A percentile compares a stretch with the other conserved stretches of the same genome.
Evolutionary conservation across 2,797 vertebrate species (phyloP).

Genomic region (Lacerta viridis): DNA sequence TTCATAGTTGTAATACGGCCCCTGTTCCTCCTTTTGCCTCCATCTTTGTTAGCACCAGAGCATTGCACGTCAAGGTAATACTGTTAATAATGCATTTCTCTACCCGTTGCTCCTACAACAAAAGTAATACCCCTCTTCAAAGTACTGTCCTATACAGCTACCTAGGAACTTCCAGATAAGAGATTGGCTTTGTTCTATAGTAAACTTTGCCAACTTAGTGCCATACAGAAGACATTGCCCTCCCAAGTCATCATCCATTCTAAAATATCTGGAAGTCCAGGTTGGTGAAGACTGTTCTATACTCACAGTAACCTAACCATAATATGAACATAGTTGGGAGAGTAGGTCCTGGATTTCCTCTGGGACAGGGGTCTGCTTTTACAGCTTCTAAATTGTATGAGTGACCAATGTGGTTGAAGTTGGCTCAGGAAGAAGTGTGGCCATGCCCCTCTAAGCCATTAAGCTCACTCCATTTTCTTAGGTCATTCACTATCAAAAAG

Average conservation of each 20-base stretch:
- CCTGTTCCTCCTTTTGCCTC: constrained; percentile 10
- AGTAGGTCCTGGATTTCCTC: neutral
- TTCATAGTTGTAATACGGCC: neutral
- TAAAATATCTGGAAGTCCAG: too few species aligned
- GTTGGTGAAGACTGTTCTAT: neutral
- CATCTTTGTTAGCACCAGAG: neutral
- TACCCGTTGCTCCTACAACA: neutral
- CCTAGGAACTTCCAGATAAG: neutral
- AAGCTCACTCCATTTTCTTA: too few species aligned
- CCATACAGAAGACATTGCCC: too few species aligned
- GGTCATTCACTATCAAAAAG: neutral
- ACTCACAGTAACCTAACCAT: neutral
- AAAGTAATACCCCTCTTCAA: neutral
- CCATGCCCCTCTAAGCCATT: neutral
- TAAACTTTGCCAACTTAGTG: too few species aligned
- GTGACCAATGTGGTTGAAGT: neutral
- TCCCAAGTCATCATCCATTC: too few species aligned
- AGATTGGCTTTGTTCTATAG: neutral
- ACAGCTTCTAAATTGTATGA: neutral
- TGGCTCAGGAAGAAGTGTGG: neutral
- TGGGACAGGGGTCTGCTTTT: neutral
- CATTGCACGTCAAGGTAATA: neutral
- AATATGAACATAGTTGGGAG: neutral
- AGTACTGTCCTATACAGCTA: too few species aligned
- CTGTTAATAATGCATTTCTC: neutral